A percentile compares a stretch with the other conserved stretches of the same genome.
These are phyloP conservation scores for Poeciliopsis presidionis DNA, from an alignment of 2,797 vertebrate genomes.

Conservation along the genomic window DNA sequence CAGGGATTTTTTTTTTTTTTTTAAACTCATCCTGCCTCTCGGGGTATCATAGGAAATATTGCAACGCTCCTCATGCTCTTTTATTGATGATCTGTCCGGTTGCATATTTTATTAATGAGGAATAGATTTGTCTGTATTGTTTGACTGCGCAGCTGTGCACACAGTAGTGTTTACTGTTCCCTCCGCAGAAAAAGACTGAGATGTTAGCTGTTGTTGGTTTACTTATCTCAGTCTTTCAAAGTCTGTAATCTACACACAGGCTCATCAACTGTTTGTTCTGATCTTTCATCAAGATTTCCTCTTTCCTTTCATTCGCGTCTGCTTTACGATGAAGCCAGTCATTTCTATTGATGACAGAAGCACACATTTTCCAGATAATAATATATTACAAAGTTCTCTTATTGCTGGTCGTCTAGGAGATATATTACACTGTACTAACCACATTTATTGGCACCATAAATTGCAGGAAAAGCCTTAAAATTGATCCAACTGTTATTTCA, in stretches of 20 bases:
- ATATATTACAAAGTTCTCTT: neutral
- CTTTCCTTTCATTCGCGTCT: neutral
- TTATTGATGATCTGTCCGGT: constrained; percentile 40
- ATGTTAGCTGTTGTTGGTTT: neutral
- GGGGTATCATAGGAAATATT: constrained; percentile 50
- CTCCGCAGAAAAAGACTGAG: constrained; percentile 6
- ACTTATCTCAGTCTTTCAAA: constrained; percentile 16
- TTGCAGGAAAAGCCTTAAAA: neutral
- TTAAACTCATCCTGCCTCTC: constrained; percentile 46
- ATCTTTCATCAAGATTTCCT: neutral
- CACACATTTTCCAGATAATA: constrained; percentile 1
- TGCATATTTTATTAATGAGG: constrained; percentile 20
- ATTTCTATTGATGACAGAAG: neutral
- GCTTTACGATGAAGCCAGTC: constrained; percentile 4
- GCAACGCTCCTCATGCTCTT: constrained; percentile 23
- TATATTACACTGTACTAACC: neutral
- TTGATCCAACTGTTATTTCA: neutral
- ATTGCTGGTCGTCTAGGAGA: constrained; percentile 4
- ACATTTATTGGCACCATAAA: constrained; percentile 4
- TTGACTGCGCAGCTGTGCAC: constrained; percentile 11
- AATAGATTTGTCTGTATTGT: constrained; percentile 19
- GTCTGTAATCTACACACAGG: constrained; percentile 5
- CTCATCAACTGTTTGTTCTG: neutral
- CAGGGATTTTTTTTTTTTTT: constrained; percentile 53
- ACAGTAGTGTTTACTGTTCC: constrained; percentile 18